Conservation (phyloP, 2,113 vertebrate species). For the Cephalopterus ornatus region DNA sequence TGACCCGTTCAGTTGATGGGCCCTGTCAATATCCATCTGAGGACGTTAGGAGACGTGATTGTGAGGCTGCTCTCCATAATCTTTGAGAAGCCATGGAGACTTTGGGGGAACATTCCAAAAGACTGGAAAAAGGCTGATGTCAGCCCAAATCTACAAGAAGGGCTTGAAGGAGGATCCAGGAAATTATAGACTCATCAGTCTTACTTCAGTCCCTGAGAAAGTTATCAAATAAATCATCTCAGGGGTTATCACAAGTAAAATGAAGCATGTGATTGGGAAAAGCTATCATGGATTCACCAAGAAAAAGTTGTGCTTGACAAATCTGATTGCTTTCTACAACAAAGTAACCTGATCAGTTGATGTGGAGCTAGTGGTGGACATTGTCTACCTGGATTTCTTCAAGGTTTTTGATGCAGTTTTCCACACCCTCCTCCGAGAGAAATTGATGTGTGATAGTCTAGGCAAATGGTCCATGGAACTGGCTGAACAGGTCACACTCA, state of each 20-base stretch:
- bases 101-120: neutral
- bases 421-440: neutral
- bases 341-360: neutral
- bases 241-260: neutral
- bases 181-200: neutral
- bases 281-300: neutral
- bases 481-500: neutral
- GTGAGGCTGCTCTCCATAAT: neutral
- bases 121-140: neutral
- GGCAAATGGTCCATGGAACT: neutral
- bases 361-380: neutral
- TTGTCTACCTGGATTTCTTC: neutral
- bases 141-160: neutral
- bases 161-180: neutral
- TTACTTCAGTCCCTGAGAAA: neutral
- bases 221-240: neutral
- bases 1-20: neutral
- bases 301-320: neutral
- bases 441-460: neutral
- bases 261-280: neutral
- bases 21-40: neutral
- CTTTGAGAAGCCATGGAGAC: neutral
- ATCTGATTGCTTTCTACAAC: neutral
- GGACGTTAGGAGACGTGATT: neutral
- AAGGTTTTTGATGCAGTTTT: neutral